Percentiles rank a stretch among this genome's conserved stretches.
Evolutionary conservation across 2,113 vertebrate genomes (phyloP).

Genomic region (Hyla sarda): DNA sequence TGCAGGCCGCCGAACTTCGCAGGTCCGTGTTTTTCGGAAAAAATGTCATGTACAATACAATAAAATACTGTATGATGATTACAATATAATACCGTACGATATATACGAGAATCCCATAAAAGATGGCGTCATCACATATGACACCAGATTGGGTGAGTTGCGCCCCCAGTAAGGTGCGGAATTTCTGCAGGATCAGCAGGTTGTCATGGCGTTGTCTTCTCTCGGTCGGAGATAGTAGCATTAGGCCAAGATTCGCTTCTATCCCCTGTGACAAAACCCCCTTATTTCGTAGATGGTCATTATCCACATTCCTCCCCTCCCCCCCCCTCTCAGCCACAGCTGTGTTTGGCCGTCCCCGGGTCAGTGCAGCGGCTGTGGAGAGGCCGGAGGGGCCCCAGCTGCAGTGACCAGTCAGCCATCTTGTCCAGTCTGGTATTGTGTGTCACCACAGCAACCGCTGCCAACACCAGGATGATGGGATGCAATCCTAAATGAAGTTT

Average conservation of each 20-base stretch:
- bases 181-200: no score
- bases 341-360: conserved; percentile 37
- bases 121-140: background rate
- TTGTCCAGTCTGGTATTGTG: conserved; percentile 1
- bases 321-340: conserved; percentile 22
- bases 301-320: background rate
- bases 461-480: background rate
- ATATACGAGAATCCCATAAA: no score
- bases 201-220: no score
- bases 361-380: background rate
- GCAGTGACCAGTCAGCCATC: conserved; percentile 28
- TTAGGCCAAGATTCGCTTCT: no score
- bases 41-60: no score
- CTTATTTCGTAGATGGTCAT: background rate
- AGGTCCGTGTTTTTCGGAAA: no score
- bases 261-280: background rate
- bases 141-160: no score
- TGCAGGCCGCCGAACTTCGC: no score
- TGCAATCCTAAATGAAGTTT: conserved; percentile 3
- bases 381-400: conserved; percentile 30
- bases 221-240: no score
- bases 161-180: no score
- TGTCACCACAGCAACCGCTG: background rate
- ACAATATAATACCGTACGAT: no score
- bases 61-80: no score